These are phyloP conservation scores for Noturus placidus DNA, from an alignment of 2,113 vertebrate species.

Conservation along the genomic window DNA sequence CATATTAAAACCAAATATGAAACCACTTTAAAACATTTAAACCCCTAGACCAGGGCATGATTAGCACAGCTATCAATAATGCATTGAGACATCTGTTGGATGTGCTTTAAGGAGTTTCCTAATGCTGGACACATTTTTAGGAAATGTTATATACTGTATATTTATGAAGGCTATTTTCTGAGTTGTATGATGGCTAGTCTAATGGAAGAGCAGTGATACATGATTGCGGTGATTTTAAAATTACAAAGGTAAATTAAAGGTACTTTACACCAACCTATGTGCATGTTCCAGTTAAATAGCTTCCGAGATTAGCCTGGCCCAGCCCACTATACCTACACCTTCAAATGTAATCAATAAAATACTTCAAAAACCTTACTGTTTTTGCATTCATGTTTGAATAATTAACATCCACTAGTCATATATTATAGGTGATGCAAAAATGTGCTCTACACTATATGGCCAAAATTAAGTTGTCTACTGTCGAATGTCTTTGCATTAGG, in stretches of 20 bases:
- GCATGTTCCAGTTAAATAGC: neutral
- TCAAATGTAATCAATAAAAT: neutral
- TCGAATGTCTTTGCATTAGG: neutral
- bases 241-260: neutral
- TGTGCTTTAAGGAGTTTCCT: conserved; percentile 23
- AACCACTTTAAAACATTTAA: conserved; percentile 17
- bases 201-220: neutral
- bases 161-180: neutral
- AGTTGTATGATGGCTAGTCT: neutral
- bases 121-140: conserved; percentile 6
- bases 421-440: no score
- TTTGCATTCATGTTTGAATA: no score
- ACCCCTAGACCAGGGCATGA: neutral
- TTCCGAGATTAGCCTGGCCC: neutral
- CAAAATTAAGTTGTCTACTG: neutral
- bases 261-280: neutral
- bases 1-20: conserved; percentile 62
- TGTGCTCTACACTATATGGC: no score
- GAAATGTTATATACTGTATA: conserved; percentile 12
- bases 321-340: neutral
- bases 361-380: no score
- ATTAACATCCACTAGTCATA: no score
- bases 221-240: neutral
- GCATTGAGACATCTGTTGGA: conserved; percentile 25
- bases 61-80: conserved; percentile 27